Evolutionary conservation across 2,113 vertebrate species (phyloP).

Genomic region (Cyrtonyx montezumae): DNA sequence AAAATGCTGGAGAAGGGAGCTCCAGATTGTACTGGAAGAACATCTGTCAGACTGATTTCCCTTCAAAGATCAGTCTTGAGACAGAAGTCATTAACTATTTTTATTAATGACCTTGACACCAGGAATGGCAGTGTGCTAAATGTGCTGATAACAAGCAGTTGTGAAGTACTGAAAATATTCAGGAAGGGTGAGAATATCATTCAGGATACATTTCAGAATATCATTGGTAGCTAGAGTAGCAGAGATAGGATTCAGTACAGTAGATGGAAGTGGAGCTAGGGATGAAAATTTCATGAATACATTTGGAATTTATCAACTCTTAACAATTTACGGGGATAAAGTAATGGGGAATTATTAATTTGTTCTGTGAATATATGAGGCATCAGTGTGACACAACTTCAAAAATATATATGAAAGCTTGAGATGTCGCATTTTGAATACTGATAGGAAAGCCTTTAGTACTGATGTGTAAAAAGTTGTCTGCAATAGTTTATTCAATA

Average conservation of each 20-base stretch:
- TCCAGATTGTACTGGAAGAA: slow-evolving; percentile 11
- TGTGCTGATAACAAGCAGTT: slow-evolving; percentile 29
- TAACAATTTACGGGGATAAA: not conserved
- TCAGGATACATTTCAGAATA: not conserved
- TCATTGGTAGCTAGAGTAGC: not conserved
- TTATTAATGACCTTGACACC: slow-evolving; percentile 35
- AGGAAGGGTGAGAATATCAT: not conserved
- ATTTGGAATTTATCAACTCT: not conserved
- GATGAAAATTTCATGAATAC: slow-evolving; percentile 3
- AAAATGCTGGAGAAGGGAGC: not conserved
- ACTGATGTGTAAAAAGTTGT: not conserved
- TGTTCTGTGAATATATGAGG: not conserved
- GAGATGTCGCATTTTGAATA: not conserved
- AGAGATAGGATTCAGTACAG: not conserved
- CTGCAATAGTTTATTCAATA: not conserved
- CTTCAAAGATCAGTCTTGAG: not conserved
- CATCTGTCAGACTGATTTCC: not conserved
- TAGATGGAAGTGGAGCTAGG: not conserved
- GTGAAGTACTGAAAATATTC: not conserved
- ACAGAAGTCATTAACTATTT: slow-evolving; percentile 8
- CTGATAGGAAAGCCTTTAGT: not conserved
- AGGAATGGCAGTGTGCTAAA: slow-evolving; percentile 11
- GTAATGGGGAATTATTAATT: not conserved
- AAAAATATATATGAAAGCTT: not conserved
- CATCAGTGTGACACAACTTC: not conserved